Evolutionary conservation across 2,113 vertebrate genomes (phyloP).

Genomic region (Prunella fulvescens): DNA sequence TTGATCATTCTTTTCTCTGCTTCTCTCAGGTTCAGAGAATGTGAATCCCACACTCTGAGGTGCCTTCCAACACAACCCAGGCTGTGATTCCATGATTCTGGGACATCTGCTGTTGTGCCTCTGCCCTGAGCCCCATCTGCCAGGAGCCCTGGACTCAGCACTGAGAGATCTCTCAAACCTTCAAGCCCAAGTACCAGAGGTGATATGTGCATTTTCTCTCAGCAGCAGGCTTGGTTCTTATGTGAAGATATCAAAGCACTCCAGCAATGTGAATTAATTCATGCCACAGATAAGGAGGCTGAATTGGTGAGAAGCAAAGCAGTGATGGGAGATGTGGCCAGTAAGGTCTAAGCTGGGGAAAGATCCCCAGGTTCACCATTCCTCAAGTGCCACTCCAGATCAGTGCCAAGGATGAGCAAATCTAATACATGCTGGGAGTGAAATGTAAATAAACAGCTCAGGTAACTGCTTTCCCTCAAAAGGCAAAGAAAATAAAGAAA

Average conservation of each 20-base stretch:
- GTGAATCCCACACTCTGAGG: neutral
- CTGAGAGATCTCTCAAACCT: neutral
- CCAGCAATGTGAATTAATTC: neutral
- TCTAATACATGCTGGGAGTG: neutral
- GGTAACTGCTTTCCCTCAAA: neutral
- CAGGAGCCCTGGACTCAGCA: neutral
- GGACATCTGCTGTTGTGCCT: neutral
- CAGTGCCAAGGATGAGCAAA: neutral
- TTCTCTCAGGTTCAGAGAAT: too few relatives aligned
- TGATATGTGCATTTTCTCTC: neutral
- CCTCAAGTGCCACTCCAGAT: neutral
- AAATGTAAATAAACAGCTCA: slow-evolving; percentile 9
- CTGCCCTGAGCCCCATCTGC: neutral
- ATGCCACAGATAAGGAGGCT: neutral
- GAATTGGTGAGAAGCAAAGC: neutral
- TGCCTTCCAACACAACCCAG: neutral
- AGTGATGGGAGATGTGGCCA: neutral
- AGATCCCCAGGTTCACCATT: neutral
- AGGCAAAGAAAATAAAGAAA: slow-evolving; percentile 24
- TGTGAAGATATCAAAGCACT: neutral
- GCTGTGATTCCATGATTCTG: neutral
- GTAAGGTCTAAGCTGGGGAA: neutral
- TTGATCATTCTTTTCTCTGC: too few relatives aligned
- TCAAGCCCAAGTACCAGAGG: neutral
- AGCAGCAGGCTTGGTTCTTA: neutral